Evolutionary conservation across 2,888 invertebrate genomes (phyloP), one percentile per base, ranked within the genome.

Genomic region (Rugalucina vietnamica): DNA sequence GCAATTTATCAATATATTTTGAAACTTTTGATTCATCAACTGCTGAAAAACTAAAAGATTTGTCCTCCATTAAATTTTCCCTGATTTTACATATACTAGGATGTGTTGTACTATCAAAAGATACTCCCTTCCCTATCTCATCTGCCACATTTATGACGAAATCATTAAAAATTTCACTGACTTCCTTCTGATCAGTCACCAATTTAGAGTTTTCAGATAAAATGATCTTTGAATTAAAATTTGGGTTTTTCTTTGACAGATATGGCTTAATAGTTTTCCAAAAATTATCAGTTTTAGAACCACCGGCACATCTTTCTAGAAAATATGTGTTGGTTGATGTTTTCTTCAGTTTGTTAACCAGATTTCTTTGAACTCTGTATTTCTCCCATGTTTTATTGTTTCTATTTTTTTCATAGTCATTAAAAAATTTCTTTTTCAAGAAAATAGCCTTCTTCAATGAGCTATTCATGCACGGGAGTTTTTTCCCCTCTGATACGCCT

Each of bases 261-360:
- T 71, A 83, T 43, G 82, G 82, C 76, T 83, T 83, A 18, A 84
- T 57, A 27, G 83, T 77, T 10, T 54, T n/a, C n/a, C 74, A 79
- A 49, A 79, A 83, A 39, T 54, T 5, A 1, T 65, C 65, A 32
- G 65, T 43, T 69, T 81, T 81, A 21, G 60, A 80, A 0, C 81
- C 78, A 27, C 74, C 80, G 1, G 54, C 32, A 54, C 70, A 84
- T 75, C 50, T 78, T 60, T 80, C 77, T 14, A 79, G 39, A 79
- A 75, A 79, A 71, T 79, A 82, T 43, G 49, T 82, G 50, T 78
- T 82, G 4, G 74, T 43, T 37, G 82, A 79, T 71, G 57, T 82
- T 49, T 71, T 79, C 49, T 76, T 76, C 0, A 72, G 18, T 24
- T 37, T 74, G 10, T 70, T 83, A 0, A 80, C 79, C 18, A 73